Percentiles rank a stretch among this genome's conserved stretches.
Evolutionary conservation across 1,140 invertebrate species (phyloP).

Genomic region (Drosophila bocki): DNA sequence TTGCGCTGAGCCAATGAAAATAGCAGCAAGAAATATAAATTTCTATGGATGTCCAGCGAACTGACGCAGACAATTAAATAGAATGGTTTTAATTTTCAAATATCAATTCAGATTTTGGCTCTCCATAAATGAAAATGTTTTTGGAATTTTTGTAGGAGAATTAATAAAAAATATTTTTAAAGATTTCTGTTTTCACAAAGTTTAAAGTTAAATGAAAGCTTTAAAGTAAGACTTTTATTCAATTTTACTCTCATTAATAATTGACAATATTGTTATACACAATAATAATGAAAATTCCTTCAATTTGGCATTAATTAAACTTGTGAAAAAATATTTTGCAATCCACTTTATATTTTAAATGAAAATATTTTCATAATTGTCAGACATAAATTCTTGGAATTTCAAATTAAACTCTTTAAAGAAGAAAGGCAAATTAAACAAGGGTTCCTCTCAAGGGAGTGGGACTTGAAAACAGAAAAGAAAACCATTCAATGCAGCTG

Average conservation of each 20-base stretch:
- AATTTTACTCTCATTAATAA: background rate
- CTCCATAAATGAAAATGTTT: constrained; percentile 21
- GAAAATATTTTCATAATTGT: constrained; percentile 7
- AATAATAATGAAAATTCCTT: background rate
- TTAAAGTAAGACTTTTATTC: background rate
- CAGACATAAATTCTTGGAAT: constrained; percentile 3
- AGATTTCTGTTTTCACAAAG: background rate
- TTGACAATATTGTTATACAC: too few relatives aligned
- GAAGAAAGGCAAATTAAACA: constrained; percentile 11
- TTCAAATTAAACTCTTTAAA: constrained; percentile 13
- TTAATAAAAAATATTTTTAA: background rate
- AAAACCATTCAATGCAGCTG: constrained; percentile 34
- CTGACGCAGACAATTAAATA: constrained; percentile 38
- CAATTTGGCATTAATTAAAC: background rate
- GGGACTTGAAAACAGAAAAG: constrained; percentile 5
- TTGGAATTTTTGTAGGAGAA: background rate
- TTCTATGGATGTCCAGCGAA: constrained; percentile 20
- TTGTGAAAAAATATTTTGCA: background rate
- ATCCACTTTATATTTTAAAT: background rate
- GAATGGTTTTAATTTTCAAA: constrained; percentile 26
- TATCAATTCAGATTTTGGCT: constrained; percentile 2
- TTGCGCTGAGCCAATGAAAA: constrained; percentile 20
- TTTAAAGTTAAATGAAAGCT: background rate
- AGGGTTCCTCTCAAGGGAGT: background rate
- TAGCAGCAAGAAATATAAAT: background rate